These are phyloP conservation scores for Drosophila colorata DNA, from an alignment of 2,888 invertebrate genomes.

Conservation along the genomic window DNA sequence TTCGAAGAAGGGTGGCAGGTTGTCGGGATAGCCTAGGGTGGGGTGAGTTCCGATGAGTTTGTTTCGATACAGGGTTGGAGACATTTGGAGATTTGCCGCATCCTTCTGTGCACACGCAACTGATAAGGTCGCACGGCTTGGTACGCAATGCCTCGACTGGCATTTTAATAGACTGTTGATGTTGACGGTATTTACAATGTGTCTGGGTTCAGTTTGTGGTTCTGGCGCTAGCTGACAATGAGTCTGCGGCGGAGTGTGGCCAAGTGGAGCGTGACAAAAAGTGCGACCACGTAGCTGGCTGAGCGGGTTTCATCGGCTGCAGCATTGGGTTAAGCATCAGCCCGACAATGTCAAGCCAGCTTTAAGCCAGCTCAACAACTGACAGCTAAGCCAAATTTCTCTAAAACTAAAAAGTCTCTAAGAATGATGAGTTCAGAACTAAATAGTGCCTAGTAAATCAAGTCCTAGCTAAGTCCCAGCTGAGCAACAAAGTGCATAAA, in stretches of 20 bases:
- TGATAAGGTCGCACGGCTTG: constrained; percentile 71
- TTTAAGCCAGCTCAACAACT: constrained; percentile 14
- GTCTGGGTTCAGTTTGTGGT: constrained; percentile 46
- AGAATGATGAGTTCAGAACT: too few relatives aligned
- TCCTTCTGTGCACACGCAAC: constrained; percentile 30
- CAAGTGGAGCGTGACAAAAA: constrained; percentile 56
- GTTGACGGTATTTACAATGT: constrained; percentile 69
- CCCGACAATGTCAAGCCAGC: constrained; percentile 6
- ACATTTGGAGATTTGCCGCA: constrained; percentile 23
- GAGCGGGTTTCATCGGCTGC: not conserved
- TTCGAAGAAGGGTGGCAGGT: not conserved
- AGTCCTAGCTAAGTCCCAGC: too few relatives aligned
- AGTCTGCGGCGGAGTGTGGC: constrained; percentile 26
- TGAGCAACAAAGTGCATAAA: too few relatives aligned
- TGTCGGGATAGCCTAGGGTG: not conserved
- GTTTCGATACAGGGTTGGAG: not conserved
- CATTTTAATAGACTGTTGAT: constrained; percentile 80
- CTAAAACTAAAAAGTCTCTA: too few relatives aligned
- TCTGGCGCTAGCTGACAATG: constrained; percentile 29
- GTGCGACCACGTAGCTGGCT: constrained; percentile 52
- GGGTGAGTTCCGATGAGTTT: not conserved
- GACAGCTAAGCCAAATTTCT: too few relatives aligned
- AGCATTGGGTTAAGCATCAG: constrained; percentile 5
- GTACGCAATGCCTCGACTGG: constrained; percentile 66
- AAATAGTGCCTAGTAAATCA: too few relatives aligned